Conservation (phyloP, 2,797 vertebrate species). For the Cephalopachus bancanus region DNA sequence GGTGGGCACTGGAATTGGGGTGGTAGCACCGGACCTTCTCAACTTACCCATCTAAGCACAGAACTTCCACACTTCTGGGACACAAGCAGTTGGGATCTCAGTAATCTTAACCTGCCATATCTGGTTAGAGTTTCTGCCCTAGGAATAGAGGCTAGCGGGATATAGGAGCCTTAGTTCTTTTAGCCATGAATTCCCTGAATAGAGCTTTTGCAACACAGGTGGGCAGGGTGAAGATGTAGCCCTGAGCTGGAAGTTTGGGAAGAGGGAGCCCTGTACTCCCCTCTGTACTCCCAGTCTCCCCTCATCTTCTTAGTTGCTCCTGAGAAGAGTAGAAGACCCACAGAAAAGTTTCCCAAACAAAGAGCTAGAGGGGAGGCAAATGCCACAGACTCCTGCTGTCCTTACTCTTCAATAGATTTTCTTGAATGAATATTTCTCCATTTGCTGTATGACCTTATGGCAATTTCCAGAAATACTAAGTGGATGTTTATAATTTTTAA, state of each 20-base stretch:
- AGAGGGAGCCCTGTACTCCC: background rate
- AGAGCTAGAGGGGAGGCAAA: background rate
- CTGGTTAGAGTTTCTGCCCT: background rate
- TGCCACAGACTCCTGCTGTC: background rate
- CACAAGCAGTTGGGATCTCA: background rate
- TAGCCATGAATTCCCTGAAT: background rate
- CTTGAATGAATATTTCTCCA: conserved; percentile 6
- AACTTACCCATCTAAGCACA: rapidly evolving
- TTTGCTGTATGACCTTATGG: background rate
- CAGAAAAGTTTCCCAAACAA: background rate
- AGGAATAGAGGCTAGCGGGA: rapidly evolving
- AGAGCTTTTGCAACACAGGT: background rate
- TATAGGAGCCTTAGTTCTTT: background rate
- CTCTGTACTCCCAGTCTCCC: rapidly evolving
- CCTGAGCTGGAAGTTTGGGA: background rate
- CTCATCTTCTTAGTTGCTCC: background rate
- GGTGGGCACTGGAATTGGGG: background rate
- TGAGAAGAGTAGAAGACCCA: background rate
- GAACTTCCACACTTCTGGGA: background rate
- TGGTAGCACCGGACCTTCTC: background rate
- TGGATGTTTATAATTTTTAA: background rate
- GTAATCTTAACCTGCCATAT: background rate
- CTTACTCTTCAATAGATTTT: conserved; percentile 20
- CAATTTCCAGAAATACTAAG: conserved; percentile 38
- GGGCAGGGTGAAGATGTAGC: background rate